These are phyloP conservation scores for Apotomis betuletana DNA, from an alignment of 2,888 invertebrate species.

Conservation along the genomic window DNA sequence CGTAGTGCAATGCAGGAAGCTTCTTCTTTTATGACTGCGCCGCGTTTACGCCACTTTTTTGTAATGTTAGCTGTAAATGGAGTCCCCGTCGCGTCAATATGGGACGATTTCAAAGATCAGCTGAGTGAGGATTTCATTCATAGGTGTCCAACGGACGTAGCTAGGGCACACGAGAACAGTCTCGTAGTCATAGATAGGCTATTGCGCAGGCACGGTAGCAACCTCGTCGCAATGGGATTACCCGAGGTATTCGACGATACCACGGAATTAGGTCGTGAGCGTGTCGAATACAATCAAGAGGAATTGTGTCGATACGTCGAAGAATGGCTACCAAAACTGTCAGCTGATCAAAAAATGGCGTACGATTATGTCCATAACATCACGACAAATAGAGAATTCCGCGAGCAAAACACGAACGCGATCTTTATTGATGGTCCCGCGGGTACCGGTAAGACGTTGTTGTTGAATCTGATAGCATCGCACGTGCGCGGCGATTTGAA, in stretches of 20 bases:
- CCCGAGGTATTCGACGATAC: constrained; percentile 1
- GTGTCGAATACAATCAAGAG: constrained; percentile 5
- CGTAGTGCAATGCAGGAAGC: constrained; percentile 16
- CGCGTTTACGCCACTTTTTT: constrained; percentile 13
- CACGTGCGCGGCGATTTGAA: not conserved
- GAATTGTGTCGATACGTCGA: not conserved
- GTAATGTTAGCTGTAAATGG: not conserved
- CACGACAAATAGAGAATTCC: not conserved
- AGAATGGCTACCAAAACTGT: not conserved
- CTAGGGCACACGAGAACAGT: not conserved
- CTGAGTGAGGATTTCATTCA: not conserved
- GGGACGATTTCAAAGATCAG: not conserved
- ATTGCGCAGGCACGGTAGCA: constrained; percentile 23
- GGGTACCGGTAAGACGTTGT: constrained; percentile 29
- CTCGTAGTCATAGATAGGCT: not conserved
- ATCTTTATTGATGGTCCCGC: constrained; percentile 32
- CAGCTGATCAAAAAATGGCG: not conserved
- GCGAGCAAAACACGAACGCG: constrained; percentile 9
- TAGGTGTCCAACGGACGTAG: not conserved
- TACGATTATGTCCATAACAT: not conserved
- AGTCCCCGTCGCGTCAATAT: not conserved
- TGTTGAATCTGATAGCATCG: constrained; percentile 4
- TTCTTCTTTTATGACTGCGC: constrained; percentile 36
- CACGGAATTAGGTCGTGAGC: not conserved
- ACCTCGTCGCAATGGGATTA: not conserved